Percentiles rank a stretch among this genome's conserved stretches.
These are phyloP conservation scores for Leiothrix lutea DNA, from an alignment of 2,113 vertebrate species.

Conservation along the genomic window DNA sequence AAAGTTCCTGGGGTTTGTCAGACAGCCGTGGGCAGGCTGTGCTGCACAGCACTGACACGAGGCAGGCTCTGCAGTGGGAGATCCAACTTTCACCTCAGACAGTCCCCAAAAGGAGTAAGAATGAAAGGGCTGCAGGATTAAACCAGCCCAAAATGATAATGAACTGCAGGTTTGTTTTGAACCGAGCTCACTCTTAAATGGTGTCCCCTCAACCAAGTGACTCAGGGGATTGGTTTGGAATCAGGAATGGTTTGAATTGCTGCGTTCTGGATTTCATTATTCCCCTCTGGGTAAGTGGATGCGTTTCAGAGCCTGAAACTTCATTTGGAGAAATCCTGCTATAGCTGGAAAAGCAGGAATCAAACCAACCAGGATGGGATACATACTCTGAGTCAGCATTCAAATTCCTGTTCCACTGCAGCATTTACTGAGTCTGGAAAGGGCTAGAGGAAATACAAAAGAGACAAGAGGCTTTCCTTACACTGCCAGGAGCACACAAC, in stretches of 20 bases:
- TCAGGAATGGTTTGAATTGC: constrained; percentile 6
- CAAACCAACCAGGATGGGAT: background rate
- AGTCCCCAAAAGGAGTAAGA: background rate
- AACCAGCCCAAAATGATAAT: constrained; percentile 21
- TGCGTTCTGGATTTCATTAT: constrained; percentile 57
- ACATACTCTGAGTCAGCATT: background rate
- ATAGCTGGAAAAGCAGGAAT: constrained; percentile 39
- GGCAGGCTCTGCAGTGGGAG: background rate
- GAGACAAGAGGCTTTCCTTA: background rate
- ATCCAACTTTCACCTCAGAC: background rate
- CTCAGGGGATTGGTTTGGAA: background rate
- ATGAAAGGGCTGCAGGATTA: background rate
- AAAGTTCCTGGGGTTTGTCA: background rate
- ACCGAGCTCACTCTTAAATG: background rate
- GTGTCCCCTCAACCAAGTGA: background rate
- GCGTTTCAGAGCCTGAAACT: constrained; percentile 5
- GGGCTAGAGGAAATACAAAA: background rate
- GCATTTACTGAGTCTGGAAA: background rate
- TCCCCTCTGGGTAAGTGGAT: constrained; percentile 2
- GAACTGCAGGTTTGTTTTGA: constrained; percentile 54
- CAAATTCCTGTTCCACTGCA: background rate
- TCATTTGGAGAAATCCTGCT: constrained; percentile 19
- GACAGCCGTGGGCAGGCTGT: fast-evolving
- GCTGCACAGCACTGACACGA: background rate
- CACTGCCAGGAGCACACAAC: background rate